Percentiles rank a stretch among this genome's conserved stretches.
Evolutionary conservation across 2,888 invertebrate species (phyloP).

Genomic region (Thereva unica): DNA sequence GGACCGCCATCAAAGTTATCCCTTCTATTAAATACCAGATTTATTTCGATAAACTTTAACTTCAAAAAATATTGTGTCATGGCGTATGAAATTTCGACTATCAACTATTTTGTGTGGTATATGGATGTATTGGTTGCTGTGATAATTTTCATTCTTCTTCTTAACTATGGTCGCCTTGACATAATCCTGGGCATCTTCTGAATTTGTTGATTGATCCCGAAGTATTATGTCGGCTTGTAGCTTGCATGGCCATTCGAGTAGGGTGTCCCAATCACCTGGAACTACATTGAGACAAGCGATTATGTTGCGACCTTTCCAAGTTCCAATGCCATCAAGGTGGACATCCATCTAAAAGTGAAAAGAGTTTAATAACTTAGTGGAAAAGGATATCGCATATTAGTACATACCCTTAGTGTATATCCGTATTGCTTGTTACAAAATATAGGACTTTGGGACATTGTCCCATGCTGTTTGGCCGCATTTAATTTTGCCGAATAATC

Average conservation of each 20-base stretch:
- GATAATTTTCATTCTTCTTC: conserved; percentile 57
- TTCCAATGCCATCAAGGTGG: conserved; percentile 73
- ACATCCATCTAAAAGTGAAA: conserved; percentile 63
- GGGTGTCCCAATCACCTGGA: conserved; percentile 71
- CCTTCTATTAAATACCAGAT: conserved; percentile 6
- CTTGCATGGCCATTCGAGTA: conserved; percentile 75
- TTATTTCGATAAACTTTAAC: conserved; percentile 48
- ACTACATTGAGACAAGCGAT: conserved; percentile 71
- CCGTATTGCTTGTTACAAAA: conserved; percentile 74
- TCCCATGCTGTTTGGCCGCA: conserved; percentile 68
- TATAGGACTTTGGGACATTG: conserved; percentile 67
- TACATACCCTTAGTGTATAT: conserved; percentile 69
- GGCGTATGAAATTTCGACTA: conserved; percentile 53
- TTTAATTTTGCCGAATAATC: conserved; percentile 68
- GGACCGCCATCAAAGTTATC: neutral
- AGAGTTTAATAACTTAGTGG: neutral
- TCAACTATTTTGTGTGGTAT: conserved; percentile 55
- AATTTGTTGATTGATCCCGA: conserved; percentile 64
- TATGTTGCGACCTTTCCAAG: conserved; percentile 75
- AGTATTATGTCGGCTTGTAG: conserved; percentile 68
- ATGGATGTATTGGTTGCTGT: conserved; percentile 55
- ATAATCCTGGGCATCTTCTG: conserved; percentile 65
- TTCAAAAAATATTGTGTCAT: conserved; percentile 55
- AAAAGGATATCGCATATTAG: neutral
- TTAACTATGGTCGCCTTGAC: conserved; percentile 66